Evolutionary conservation across 2,113 vertebrate species (phyloP), one percentile per base, ranked within the genome.

Genomic region (Hyla sarda): DNA sequence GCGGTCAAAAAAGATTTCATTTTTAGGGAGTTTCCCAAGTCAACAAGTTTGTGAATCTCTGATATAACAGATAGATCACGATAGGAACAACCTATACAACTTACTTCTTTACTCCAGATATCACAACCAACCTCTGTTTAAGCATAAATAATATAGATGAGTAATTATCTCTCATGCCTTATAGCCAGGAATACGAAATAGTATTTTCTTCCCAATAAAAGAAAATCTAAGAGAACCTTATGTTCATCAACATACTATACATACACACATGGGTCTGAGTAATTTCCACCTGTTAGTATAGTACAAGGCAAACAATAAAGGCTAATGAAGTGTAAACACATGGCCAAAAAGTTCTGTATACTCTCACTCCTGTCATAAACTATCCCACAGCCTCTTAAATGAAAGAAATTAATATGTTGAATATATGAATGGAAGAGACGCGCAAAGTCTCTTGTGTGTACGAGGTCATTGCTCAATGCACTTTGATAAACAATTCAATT

Each of bases 401-500:
- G 17, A 37, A 58, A 32, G 48, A 80, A 34, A 80, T 80, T 32
- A 80, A 62, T 62, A 62, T 25, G 32, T 60, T 80, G 17, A 80
- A 80, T 79, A 79, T 80, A 32, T 25, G 17, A 28, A 79, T 58
- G 32, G 32, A 72, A 13, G 71, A 76, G 72, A 30, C 25, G 62
- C 21, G 56, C 48, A 85, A 37, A 71, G 47, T 16, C 48, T 69
- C 48, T 28, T 1, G 28, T 56, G 84, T 50, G 34, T 16, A 32
- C 54, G 19, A 72, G 84, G 84, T 86, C 62, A 80, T 65, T 1
- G 32, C 34, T 56, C 83, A n/a, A 34, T 50, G 23, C 58, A 69
- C 60, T 52, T 82, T 13, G 19, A 47, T 85, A 85, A 79, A 45
- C 47, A 86, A 80, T 58, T 80, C 30, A 85, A 67, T 77, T 62